Base-by-base conservation (phyloP, 2,797 vertebrate genomes). In the Mastacembelus armatus region DNA sequence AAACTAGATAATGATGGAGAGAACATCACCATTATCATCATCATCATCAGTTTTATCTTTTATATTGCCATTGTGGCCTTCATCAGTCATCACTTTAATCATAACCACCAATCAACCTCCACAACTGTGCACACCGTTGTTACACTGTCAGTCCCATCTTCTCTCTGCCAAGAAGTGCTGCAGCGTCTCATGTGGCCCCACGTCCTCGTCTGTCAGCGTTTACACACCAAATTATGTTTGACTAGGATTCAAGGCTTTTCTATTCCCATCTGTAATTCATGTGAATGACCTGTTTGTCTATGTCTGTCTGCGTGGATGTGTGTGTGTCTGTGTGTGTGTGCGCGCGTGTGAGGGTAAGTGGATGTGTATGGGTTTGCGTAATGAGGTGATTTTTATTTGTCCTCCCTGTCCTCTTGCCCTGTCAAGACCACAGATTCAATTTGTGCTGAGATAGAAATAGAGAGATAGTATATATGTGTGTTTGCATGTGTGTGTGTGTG, bases 321-420 rank as follows among this genome's bases (percentile, higher is more conserved):
- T 61, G 49, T 48, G 22, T 45, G 45, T 36, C 50, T 47, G 39
- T 16, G 10, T 32, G 38, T 50, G 52, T 45, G 30, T 24, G 64
- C 2, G 5, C 22, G 7, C 33, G 44, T 36, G 54, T 35, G 30
- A 35, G 66, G 10, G 8, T 16, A 27, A 39, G 63, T 70, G 71
- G 38, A 21, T 45, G 39, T 54, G 59, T 49, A 36, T 27, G 45
- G 27, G 39, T 47, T 60, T 44, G 42, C 10, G 50, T 89, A 90
- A 88, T 89, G 80, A 87, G 86, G 85, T 78, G 76, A 86, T 89
- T 86, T 88, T 90, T 84, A 86, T 87, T 90, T 58, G 72, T 84
- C 85, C 77, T 84, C 48, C 51, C 52, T 78, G 84, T 88, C 86
- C 85, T 83, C 73, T 74, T 82, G 81, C 66, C 81, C 86, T 78